Evolutionary conservation across 2,113 vertebrate species (phyloP), one percentile per base, ranked within the genome.

Genomic region (Rhagologus leucostigma): DNA sequence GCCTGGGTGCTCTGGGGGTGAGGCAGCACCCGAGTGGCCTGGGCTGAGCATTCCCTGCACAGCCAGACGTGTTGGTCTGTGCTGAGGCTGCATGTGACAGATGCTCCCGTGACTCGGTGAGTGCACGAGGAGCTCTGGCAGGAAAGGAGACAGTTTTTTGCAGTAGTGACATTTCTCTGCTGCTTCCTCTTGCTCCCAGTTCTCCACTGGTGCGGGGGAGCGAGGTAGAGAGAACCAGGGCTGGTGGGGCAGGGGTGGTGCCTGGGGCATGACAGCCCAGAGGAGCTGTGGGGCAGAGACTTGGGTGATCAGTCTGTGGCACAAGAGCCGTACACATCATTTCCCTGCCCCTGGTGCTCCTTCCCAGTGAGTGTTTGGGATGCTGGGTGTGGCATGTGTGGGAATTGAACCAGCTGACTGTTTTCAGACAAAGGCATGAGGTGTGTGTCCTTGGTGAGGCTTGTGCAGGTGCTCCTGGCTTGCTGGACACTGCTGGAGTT

Each of bases 51-150:
- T 55, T 75, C 44, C 16, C 16, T 75, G 35, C 18, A 7, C 6
- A 13, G 21, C 32, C 68, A 60, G 23, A 81, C 16, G 13, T 39
- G 33, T 23, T 10, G 33, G 7, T 23, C 18, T 52, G 59, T 80
- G 77, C 84, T 2, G 3, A 37, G 42, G 15, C 42, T 0, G 2
- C 32, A 16, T 84, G 55, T 55, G 70, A 59, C 0, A 6, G 24
- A 41, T 0, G 0, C 50, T 91, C 1, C 4, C 0, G 7, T 96
- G 93, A 87, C 73, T 76, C 0, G 0, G 5, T 3, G 10, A 35
- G 21, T 2, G 26, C 53, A 47, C 0, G 13, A 62, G 55, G 60
- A 91, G 27, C 42, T 73, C 50, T 47, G 65, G 18, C 60, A 94
- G 95, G 93, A 94, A 93, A 89, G 0, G 1, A 87, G 50, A 23